These are phyloP conservation scores for Elmis aenea DNA, from an alignment of 2,888 invertebrate genomes.

Conservation along the genomic window DNA sequence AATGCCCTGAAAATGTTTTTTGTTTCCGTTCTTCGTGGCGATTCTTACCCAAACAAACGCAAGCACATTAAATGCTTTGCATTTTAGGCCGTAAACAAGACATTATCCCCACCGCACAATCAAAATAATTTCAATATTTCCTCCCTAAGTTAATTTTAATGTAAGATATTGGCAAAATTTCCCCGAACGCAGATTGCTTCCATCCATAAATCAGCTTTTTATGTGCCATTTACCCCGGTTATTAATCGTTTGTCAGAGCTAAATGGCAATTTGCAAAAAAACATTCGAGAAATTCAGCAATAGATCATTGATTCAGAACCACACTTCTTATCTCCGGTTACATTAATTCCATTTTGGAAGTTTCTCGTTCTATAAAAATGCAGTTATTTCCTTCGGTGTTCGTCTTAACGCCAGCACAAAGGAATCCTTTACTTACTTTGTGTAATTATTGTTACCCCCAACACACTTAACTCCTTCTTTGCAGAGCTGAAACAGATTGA, in stretches of 20 bases:
- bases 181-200: conserved; percentile 36
- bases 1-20: too few species aligned
- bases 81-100: too few species aligned
- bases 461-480: too few species aligned
- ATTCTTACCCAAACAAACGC: too few species aligned
- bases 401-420: too few species aligned
- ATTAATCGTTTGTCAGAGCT: conserved; percentile 45
- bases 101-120: conserved; percentile 24
- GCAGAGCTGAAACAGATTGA: too few species aligned
- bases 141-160: conserved; percentile 42
- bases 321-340: conserved; percentile 24
- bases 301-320: conserved; percentile 34
- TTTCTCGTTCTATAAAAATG: too few species aligned
- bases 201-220: conserved; percentile 46
- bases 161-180: conserved; percentile 40
- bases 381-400: too few species aligned
- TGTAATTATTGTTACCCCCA: too few species aligned
- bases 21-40: too few species aligned
- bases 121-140: conserved; percentile 40
- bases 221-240: conserved; percentile 45
- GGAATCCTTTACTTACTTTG: too few species aligned
- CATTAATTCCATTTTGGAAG: conserved; percentile 19
- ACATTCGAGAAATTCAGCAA: conserved; percentile 29
- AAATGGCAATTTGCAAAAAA: conserved; percentile 39
- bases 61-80: too few species aligned